These are phyloP conservation scores for Mesitornis unicolor DNA, from an alignment of 2,113 vertebrate species.

Conservation along the genomic window DNA sequence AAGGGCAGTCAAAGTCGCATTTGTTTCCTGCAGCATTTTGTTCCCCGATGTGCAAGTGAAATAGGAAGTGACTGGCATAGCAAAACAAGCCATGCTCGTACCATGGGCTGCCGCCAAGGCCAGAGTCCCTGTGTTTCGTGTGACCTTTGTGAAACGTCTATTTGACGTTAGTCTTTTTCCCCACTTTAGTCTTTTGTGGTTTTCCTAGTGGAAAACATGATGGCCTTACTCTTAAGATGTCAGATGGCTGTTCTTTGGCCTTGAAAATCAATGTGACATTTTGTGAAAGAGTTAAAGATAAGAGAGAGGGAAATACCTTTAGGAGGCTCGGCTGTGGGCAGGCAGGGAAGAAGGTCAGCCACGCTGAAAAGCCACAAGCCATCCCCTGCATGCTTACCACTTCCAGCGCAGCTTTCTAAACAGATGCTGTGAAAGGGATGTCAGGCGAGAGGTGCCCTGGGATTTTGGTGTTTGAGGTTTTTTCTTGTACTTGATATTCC, in stretches of 20 bases:
- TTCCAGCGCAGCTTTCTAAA: background rate
- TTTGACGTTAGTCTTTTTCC: background rate
- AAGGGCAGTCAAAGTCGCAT: background rate
- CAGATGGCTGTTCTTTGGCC: background rate
- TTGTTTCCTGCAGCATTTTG: background rate
- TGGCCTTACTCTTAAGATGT: background rate
- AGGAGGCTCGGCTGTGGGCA: background rate
- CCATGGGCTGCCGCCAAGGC: background rate
- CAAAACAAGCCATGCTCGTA: background rate
- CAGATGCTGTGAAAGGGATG: background rate
- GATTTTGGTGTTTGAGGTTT: constrained; percentile 6
- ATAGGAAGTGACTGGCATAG: background rate
- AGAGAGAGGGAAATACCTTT: background rate
- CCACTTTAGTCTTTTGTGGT: background rate
- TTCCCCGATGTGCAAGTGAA: background rate
- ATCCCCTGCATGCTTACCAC: background rate
- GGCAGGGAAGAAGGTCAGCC: background rate
- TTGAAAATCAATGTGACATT: constrained; percentile 23
- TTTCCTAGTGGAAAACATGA: background rate
- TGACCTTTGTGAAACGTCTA: constrained; percentile 14
- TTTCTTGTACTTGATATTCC: background rate
- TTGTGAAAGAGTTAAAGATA: background rate
- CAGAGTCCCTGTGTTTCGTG: background rate
- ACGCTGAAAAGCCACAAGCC: background rate
- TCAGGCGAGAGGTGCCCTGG: background rate